Evolutionary conservation across 2,888 invertebrate genomes (phyloP), one percentile per base, ranked within the genome.

Genomic region (Marasmarcha lunaedactyla): DNA sequence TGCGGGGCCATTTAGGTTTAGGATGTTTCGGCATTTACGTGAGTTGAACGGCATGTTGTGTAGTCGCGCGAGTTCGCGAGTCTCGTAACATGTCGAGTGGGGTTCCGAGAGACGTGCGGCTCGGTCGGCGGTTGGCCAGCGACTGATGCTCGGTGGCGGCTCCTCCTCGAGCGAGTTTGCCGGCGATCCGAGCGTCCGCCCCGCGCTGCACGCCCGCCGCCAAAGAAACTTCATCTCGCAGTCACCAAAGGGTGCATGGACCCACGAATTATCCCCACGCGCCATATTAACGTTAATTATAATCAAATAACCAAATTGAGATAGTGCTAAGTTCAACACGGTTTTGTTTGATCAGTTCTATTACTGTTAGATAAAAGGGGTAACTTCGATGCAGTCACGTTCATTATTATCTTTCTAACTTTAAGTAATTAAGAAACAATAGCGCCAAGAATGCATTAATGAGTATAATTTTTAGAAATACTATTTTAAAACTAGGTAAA

Each of bases 161-260:
- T 81, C 79, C 83, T 79, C 81, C 81, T 74, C 59, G 58, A 62
- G 63, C 57, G 63, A 63, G 56, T 20, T 20, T 20, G 20, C 20
- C 20, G n/a, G n/a, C n/a, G n/a, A n/a, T n/a, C 63, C 50, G 46
- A 52, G 55, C 66, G 72, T n/a, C n/a, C n/a, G 71, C 74, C 76
- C 66, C 64, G 63, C 70, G 55, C 40, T 36, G 63, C 65, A 56
- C 68, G 68, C 69, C 55, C 73, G 71, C 20, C 20, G 70, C 71
- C 69, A 63, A 73, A 71, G 72, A 73, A 81, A 83, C 77, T 78
- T 77, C 71, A 71, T 76, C 76, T 73, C 74, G 63, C 71, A 74
- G 71, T 74, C n/a, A 76, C 73, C 68, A 30, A 70, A 71, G 78
- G 74, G 77, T 76, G 73, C 73, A 77, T 30, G 30, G 71, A 68